Base-by-base conservation (phyloP, 1,140 invertebrate genomes). In the Drosophila pseudoananassae region DNA sequence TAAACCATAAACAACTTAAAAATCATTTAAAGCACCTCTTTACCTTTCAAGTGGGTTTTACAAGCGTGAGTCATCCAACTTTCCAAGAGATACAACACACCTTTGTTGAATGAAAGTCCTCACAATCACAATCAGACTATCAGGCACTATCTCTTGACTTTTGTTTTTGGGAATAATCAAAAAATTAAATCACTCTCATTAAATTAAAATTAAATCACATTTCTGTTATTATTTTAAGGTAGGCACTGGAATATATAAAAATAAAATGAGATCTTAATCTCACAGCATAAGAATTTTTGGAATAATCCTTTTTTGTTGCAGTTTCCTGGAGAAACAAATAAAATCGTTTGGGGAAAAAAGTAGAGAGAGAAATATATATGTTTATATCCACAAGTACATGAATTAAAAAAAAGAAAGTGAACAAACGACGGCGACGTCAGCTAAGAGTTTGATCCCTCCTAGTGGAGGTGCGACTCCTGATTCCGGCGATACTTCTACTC, bases 311-410 rank as follows among this genome's bases (percentile, higher is more conserved):
- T 12, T 12, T 12, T 36, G 25, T 36, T 36, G 2, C 9, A 31
- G 8, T 3, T 7, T 27, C 6, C 25, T 31, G 23, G 23, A 29
- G 25, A 29, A 14, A 29, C 23, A 49, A 50, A 14, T 15, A 14
- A n/a, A 29, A 50, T 15, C 25, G 23, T 8, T 15, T 31, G n/a
- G 27, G 51, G 6, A 53, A 45, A 31, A 58, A 66, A 14, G 27
- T n/a, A 45, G 9, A 23, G 12, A 45, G 55, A 66, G 49, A 61
- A 45, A 55, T 46, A 61, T 64, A 56, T 40, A 53, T 53, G 23
- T 53, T 47, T 20, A 49, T 40, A 47, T 29, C 12, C 46, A 46
- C 27, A 59, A 17, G 43, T 49, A 56, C 17, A 23, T 33, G 14
- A 29, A 20, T 10, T 6, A 47, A 64, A 31, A 36, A 29, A 27